Base-by-base conservation (phyloP, 2,888 invertebrate genomes). In the Hydriomena furcata region DNA sequence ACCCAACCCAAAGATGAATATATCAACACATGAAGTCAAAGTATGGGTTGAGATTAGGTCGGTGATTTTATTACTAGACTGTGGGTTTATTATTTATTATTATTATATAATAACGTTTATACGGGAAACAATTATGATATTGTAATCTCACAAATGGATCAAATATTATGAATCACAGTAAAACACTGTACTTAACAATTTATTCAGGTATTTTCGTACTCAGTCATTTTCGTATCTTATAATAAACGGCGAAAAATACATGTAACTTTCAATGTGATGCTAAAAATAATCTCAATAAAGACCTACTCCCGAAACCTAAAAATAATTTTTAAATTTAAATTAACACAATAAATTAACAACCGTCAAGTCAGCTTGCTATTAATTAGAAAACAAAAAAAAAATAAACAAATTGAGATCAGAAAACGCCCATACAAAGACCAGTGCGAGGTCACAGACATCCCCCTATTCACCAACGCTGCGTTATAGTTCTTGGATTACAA, bases 401-500 rank as follows among this genome's bases (percentile, higher is more conserved):
- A 63, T 70, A 72, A 78, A 68, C 59, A 62, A 69, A 65, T 62
- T 84, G 86, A 86, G 87, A 87, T 87, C 85, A 84, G 62, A 65
- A 68, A 79, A 79, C 76, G 79, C 75, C 81, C 83, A 80, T 80
- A 86, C 84, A 83, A 82, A 79, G 58, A 79, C 76, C 80, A 75
- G 82, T 65, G 68, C 30, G 34, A 48, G 53, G 44, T 35, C 51
- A 44, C 36, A 43, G 24, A 38, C 25, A 8, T 37, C 35, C 30
- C 28, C 21, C 32, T 35, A 38, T 24, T 34, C n/a, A 43, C 37
- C 32, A 43, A n/a, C 24, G 24, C n/a, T n/a, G n/a, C 6, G 7
- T 24, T 20, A 38, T 12, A 27, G n/a, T 5, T n/a, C 13, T 3
- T 17, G 8, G 12, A 2, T 7, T 24, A 11, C 10, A 7, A 32